These are phyloP conservation scores for Styela plicata DNA, from an alignment of 23 tunicate species.

Conservation along the genomic window DNA sequence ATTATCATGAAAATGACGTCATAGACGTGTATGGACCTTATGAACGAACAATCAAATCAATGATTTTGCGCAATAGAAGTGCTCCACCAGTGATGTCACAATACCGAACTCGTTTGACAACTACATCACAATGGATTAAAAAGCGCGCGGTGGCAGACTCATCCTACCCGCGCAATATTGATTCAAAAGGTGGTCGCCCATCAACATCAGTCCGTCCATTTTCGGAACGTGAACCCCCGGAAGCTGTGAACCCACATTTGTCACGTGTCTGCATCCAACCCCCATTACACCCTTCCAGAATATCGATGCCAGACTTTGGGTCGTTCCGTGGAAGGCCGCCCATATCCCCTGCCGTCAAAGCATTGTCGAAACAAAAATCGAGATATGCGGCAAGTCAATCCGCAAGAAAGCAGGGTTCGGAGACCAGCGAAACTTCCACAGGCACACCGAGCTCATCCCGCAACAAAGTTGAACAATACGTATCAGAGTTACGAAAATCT, in stretches of 20 bases:
- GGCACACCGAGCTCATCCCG: neutral
- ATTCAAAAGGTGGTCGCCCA: conserved; percentile 1
- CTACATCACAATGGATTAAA: conserved; percentile 24
- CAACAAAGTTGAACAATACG: conserved; percentile 23
- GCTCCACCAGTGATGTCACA: conserved; percentile 31
- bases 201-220: conserved; percentile 28
- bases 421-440: neutral
- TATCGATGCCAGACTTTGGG: conserved; percentile 17
- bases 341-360: neutral
- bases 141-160: conserved; percentile 19
- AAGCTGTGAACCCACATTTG: neutral
- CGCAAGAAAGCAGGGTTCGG: neutral
- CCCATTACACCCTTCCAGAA: neutral
- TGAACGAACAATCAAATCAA: neutral
- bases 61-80: conserved; percentile 13
- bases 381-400: neutral
- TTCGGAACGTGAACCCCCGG: conserved; percentile 14
- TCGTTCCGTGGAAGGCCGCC: conserved; percentile 19
- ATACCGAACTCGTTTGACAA: conserved; percentile 11
- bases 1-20: conserved; percentile 7
- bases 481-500: conserved; percentile 16
- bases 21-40: neutral
- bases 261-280: conserved; percentile 1
- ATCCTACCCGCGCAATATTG: neutral
- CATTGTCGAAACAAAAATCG: too few relatives aligned